Evolutionary conservation across 1,140 invertebrate species (phyloP).

Genomic region (Lepidostoma basale): DNA sequence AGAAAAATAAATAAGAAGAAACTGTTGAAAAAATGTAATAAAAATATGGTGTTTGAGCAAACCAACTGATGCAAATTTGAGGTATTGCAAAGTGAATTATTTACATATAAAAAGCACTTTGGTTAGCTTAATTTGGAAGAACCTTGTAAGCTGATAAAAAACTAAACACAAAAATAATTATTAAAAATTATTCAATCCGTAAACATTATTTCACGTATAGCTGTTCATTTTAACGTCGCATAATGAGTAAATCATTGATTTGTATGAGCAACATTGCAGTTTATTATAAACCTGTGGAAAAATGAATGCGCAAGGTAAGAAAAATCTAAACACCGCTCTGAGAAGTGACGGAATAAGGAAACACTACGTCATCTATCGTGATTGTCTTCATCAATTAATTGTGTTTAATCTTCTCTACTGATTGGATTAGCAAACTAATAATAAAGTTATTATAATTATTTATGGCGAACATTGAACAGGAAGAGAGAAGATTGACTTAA

Average conservation of each 20-base stretch:
- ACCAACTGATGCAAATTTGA: too few species aligned
- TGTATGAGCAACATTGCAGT: too few species aligned
- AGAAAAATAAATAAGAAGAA: too few species aligned
- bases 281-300: constrained; percentile 21
- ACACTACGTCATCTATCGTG: constrained; percentile 7
- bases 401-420: not conserved
- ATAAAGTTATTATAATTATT: not conserved
- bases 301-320: not conserved
- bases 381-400: not conserved
- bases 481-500: not conserved
- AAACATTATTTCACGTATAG: too few species aligned
- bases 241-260: not conserved
- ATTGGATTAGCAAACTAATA: not conserved
- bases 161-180: not conserved
- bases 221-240: not conserved
- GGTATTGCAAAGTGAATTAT: too few species aligned
- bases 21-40: too few species aligned
- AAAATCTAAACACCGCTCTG: not conserved
- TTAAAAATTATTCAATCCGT: not conserved
- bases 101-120: too few species aligned
- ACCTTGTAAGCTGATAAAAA: not conserved
- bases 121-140: too few species aligned
- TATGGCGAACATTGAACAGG: too few species aligned
- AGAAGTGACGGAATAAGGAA: not conserved
- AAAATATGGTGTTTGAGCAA: too few species aligned